Evolutionary conservation across 2,113 vertebrate species (phyloP), one percentile per base, ranked within the genome.

Genomic region (Mobula hypostoma): DNA sequence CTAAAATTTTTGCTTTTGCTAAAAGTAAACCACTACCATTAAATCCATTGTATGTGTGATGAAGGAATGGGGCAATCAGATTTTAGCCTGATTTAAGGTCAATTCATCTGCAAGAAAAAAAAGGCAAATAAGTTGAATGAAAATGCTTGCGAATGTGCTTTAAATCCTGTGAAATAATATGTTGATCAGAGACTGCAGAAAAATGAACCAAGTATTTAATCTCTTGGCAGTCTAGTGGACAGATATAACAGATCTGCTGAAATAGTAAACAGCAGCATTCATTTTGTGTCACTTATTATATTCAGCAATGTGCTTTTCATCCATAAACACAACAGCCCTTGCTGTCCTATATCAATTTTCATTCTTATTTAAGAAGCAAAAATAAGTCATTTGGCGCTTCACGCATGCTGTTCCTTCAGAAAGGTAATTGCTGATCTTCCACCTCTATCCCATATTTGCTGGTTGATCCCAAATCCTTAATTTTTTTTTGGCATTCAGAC

Each of bases 21-120:
- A 90, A 90, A 66, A 66, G 2, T 32, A 32, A 90, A 66, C 61
- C 85, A n/a, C 85, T 68, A 66, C 85, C 61, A 90, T 88, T 66
- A 66, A 66, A 68, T 90, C 85, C 85, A 90, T 90, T 90, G 85
- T 90, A 90, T n/a, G 61, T 90, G 85, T 90, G 85, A 61, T 90
- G 61, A 66, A n/a, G 63, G 61, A 32, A 36, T 24, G 27, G 29
- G 63, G 83, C 58, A 88, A 88, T 88, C 83, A 88, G 29, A 27
- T 90, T 90, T 29, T 66, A 66, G 85, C 61, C 85, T 32, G 85
- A 15, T 66, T 66, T 90, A 66, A 90, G 61, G 61, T 32, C 85
- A 32, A 8, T 90, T 68, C 32, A 17, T 90, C 85, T 90, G 85
- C 61, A 90, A 90, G 61, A 90, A 90, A 32, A n/a, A 32, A 90